phyloP scores from a whole-genome alignment of 2,113 vertebrate genomes.

The Arenaria interpres region DNA sequence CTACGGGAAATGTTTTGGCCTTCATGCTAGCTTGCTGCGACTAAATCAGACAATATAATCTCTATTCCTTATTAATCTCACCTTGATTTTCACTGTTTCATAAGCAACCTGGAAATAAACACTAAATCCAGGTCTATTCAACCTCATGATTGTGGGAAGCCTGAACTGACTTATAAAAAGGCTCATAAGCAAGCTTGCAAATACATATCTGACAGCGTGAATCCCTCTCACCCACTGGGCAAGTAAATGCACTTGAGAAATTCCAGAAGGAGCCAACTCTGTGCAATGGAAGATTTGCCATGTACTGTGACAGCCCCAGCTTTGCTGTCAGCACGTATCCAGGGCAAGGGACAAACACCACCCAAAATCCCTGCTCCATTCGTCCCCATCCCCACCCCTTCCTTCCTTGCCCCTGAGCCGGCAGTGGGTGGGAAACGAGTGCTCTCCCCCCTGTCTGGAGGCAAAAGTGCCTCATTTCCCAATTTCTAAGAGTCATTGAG shows the following conservation, averaged over 20 bases:
- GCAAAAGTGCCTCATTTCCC: not conserved
- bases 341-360: slow-evolving; percentile 1
- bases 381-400: not conserved
- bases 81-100: not conserved
- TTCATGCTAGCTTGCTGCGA: not conserved
- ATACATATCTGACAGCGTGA: not conserved
- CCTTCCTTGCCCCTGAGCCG: rapidly evolving
- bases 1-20: not conserved
- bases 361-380: not conserved
- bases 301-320: not conserved
- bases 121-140: not conserved
- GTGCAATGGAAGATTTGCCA: not conserved
- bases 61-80: not conserved
- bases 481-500: not conserved
- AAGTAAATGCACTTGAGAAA: slow-evolving; percentile 21
- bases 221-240: slow-evolving; percentile 33
- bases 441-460: not conserved
- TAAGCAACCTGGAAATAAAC: not conserved
- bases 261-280: slow-evolving; percentile 1
- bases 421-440: not conserved
- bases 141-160: not conserved
- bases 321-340: not conserved
- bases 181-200: not conserved
- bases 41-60: not conserved
- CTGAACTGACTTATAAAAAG: not conserved